Base-by-base conservation (phyloP, 2,113 vertebrate species). In the Notiomystis cincta region DNA sequence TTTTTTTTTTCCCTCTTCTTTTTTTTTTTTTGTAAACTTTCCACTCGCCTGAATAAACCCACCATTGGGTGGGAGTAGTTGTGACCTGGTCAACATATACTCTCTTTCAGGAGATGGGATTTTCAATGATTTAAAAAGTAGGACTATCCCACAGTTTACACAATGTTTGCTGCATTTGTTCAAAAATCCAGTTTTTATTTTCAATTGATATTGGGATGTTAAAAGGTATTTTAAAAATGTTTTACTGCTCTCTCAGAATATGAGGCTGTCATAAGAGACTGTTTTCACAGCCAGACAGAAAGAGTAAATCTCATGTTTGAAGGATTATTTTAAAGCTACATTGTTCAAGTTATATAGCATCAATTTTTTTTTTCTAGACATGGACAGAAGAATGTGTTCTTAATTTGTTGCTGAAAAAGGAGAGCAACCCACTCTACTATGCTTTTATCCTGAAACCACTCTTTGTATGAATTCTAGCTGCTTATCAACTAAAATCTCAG, bases 1-100 rank as follows among this genome's bases (percentile, higher is more conserved):
- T 18, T 11, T 13, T 31, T 4, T 18, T 3, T 3, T 5, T 14
- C 8, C 11, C 0, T 22, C 10, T 1, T 17, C 11, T 17, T 8
- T 27, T 16, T 2, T 15, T 57, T 10, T 8, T 10, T 27, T 33
- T n/a, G n/a, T n/a, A n/a, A n/a, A 35, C 23, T 71, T 64, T 5
- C 24, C 14, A 10, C 6, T 80, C 24, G 47, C 6, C 17, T 62
- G 69, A 83, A 72, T 15, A 81, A 93, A 81, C 5, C 7, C 37
- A 37, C n/a, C 27, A 35, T 22, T 40, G 20, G 0, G 4, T 2
- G 2, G 37, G 40, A 66, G 28, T 22, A 75, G 42, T 7, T 88
- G 22, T 50, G 28, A 65, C 31, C 28, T 6, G 2, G 33, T 6
- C 13, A 17, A n/a, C 6, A 58, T 9, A 40, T 7, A 23, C 30